Conservation (phyloP, 2,113 vertebrate genomes). For the Oreocharis arfaki region DNA sequence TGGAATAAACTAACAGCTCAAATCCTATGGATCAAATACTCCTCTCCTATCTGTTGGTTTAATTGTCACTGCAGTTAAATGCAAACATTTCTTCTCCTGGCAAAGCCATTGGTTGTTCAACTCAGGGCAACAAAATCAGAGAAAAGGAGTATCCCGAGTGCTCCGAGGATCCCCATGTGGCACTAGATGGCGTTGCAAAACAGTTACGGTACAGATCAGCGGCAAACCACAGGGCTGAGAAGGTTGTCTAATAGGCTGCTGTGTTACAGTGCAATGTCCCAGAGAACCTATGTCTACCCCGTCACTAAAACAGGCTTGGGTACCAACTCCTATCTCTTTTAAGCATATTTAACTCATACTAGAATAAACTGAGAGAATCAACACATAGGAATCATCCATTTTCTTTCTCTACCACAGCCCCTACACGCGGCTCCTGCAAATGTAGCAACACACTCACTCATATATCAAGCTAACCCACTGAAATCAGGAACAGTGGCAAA, state of each 20-base stretch:
- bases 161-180: background rate
- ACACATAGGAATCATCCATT: background rate
- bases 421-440: background rate
- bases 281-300: accelerated
- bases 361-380: background rate
- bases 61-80: background rate
- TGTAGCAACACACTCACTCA: background rate
- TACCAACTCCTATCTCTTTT: background rate
- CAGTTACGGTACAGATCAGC: background rate
- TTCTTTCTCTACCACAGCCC: background rate
- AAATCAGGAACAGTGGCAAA: background rate
- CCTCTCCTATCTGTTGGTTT: background rate
- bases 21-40: background rate
- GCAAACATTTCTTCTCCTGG: background rate
- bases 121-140: background rate
- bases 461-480: background rate
- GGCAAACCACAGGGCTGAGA: background rate
- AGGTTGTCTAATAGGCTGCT: background rate
- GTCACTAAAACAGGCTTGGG: background rate
- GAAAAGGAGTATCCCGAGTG: background rate
- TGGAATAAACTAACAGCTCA: background rate
- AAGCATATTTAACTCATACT: background rate
- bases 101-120: background rate
- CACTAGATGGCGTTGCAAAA: constrained; percentile 51
- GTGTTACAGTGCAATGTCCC: accelerated